A percentile compares a stretch with the other conserved stretches of the same genome.
Evolutionary conservation across 1,140 invertebrate species (phyloP).

Genomic region (Amphibalanus amphitrite): DNA sequence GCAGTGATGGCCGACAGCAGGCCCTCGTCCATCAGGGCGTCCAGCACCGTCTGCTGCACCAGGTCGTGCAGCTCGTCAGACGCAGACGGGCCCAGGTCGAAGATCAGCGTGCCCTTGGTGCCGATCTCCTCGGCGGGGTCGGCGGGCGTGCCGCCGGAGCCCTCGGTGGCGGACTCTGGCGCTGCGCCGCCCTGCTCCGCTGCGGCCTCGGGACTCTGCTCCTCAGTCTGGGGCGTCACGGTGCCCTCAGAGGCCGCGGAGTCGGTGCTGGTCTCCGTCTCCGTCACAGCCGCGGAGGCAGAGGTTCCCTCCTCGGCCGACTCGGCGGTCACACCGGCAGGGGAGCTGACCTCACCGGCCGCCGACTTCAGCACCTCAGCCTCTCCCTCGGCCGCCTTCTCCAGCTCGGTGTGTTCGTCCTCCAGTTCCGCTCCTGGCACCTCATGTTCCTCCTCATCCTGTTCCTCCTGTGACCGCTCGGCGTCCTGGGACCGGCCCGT

Average conservation of each 20-base stretch:
- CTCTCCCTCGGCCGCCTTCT: neutral
- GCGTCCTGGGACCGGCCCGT: neutral
- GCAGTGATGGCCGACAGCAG: neutral
- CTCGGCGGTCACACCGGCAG: no score
- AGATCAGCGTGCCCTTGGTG: neutral
- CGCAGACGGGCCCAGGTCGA: constrained; percentile 1
- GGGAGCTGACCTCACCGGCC: no score
- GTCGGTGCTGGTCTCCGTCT: neutral
- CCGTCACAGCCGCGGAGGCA: neutral
- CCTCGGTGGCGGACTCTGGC: neutral
- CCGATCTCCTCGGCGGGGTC: no score
- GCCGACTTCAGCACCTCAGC: neutral
- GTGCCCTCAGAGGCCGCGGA: neutral
- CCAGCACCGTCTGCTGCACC: constrained; percentile 3
- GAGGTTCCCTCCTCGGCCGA: neutral
- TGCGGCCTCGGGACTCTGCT: no score
- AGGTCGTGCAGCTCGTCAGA: constrained; percentile 6
- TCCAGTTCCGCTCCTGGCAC: neutral
- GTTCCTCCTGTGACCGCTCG: neutral
- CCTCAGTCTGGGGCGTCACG: no score
- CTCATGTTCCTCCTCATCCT: neutral
- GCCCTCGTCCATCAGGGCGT: neutral
- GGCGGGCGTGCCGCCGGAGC: neutral
- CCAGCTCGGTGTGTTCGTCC: no score
- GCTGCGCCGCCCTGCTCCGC: neutral